Base-by-base conservation (phyloP, 1,140 invertebrate species). In the Drosophila fuyamai region DNA sequence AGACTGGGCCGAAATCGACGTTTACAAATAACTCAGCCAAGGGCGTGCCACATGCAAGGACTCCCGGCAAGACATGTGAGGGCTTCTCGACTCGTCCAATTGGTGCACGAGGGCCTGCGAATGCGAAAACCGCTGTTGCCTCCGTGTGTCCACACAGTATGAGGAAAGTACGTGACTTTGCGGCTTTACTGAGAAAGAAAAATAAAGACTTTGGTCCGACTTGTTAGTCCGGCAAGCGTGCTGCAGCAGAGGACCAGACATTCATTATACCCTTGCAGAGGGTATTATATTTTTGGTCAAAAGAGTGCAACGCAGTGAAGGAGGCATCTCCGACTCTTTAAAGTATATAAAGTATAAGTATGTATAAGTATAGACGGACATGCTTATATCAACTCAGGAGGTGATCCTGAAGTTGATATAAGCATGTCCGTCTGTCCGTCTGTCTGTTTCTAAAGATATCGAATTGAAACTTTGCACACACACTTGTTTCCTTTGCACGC, bases 11-110 rank as follows among this genome's bases (percentile, higher is more conserved):
- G 62, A 27, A 48, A 46, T 47, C 23, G 70, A 57, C 44, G 59
- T 57, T 60, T 72, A 62, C 68, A 70, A 72, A 85, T 74, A 84
- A 76, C 46, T 81, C 48, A 53, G 66, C 47, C 44, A n/a, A 58
- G 35, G 35, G 58, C 82, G 71, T 86, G 82, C 47, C 68, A 73
- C 82, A 86, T 86, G 82, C 83, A 76, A 86, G 61, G 14, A 40
- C 47, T 60, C 16, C 40, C 32, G 54, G 46, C 43, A 73, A 57
- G 73, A 74, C 79, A 82, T 65, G 43, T 60, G 23, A 56, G 43
- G 55, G 56, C 47, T 54, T 36, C 23, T 71, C 41, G 51, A 70
- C 51, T 73, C 23, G 57, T 38, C 47, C 75, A 68, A 83, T 82
- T 74, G 59, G 56, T 51, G 77, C 58, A 60, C 59, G 76, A 55